Evolutionary conservation across 2,888 invertebrate genomes (phyloP), one percentile per base, ranked within the genome.

Genomic region (Microctonus aethiopoides): DNA sequence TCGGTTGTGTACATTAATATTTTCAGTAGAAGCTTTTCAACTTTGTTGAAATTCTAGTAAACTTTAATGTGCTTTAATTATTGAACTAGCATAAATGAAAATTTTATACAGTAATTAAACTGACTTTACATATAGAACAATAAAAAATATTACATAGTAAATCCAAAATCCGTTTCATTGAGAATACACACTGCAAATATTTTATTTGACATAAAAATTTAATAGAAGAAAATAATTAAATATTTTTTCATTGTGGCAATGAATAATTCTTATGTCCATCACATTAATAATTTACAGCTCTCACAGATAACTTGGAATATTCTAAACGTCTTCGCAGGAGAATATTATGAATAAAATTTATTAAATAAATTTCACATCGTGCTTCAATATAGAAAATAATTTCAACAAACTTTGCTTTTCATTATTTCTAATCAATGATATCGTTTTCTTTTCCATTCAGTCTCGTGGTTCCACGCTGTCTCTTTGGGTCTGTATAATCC

Each of bases 361-460:
- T n/a, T n/a, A n/a, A 29, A 57, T 57, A 46, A 57, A 66, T 57
- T 63, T 41, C 46, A 10, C 54, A 36, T 9, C n/a, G 11, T 26
- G 52, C 29, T 22, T 24, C 29, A 39, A 46, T 22, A 13, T 16
- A 20, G 24, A 41, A 10, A 32, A 60, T 59, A 34, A 22, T 39
- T 39, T 71, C 68, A 69, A n/a, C n/a, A n/a, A n/a, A n/a, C n/a
- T n/a, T n/a, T n/a, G n/a, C n/a, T n/a, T n/a, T 72, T 74, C 72
- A 72, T 72, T 74, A 75, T 74, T 75, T 73, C 72, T 72, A 74
- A 75, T 75, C 75, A 75, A 73, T 75, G 72, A 73, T 70, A 67
- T 34, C 59, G 16, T 54, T 16, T 26, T 13, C 16, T 26, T 59
- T 57, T 29, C 52, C 59, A 13, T 32, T 46, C 41, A 36, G 56